A percentile compares a stretch with the other conserved stretches of the same genome.
Conservation (phyloP, 2,113 vertebrate species). For the Picathartes gymnocephalus region DNA sequence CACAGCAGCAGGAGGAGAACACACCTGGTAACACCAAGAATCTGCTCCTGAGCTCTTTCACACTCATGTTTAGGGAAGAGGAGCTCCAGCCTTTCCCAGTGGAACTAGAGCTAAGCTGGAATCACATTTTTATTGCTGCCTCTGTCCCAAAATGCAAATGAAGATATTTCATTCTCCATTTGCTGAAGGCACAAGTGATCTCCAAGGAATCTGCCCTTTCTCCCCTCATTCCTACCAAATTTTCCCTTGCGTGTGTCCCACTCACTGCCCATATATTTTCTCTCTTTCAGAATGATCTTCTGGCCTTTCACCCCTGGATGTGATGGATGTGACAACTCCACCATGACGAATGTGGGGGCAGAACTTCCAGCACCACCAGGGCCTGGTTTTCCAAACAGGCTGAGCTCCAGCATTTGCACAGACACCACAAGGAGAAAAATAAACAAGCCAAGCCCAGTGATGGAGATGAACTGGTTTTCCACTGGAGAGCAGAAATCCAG, state of each 20-base stretch:
- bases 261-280: neutral
- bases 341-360: neutral
- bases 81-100: neutral
- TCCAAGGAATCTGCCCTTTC: neutral
- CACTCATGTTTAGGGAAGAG: neutral
- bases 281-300: neutral
- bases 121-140: neutral
- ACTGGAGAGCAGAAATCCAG: neutral
- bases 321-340: neutral
- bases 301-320: neutral
- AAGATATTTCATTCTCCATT: neutral
- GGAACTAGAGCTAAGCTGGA: neutral
- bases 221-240: neutral
- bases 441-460: neutral
- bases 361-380: neutral
- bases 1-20: neutral
- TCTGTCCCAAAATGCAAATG: neutral
- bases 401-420: neutral
- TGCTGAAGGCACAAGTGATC: neutral
- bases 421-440: neutral
- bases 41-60: neutral
- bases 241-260: neutral
- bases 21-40: neutral
- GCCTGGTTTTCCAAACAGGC: neutral
- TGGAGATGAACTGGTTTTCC: neutral